Percentiles rank a stretch among this genome's conserved stretches.
Evolutionary conservation across 2,888 invertebrate species (phyloP).

Genomic region (Pollenia angustigena): DNA sequence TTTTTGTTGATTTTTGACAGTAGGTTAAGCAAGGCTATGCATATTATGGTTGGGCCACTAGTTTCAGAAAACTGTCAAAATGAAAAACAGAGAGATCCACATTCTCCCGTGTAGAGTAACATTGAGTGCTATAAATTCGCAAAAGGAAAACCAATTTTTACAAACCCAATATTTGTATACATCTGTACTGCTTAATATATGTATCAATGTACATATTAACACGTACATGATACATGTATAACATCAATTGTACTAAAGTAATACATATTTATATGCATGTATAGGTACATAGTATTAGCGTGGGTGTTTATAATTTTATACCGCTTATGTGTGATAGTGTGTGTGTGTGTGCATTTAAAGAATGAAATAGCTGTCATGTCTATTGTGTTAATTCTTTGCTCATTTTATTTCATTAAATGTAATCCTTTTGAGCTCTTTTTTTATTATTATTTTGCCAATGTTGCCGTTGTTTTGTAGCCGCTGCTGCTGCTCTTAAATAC

Average conservation of each 20-base stretch:
- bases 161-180: too few species aligned
- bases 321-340: not conserved
- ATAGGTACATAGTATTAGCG: not conserved
- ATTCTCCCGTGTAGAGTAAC: too few species aligned
- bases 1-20: too few species aligned
- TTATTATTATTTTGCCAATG: constrained; percentile 25
- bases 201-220: not conserved
- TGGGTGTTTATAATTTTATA: not conserved
- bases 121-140: too few species aligned
- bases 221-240: not conserved
- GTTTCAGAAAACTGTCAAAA: too few species aligned
- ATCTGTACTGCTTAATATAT: too few species aligned
- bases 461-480: not conserved
- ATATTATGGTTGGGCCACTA: too few species aligned
- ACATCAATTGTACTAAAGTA: not conserved
- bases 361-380: constrained; percentile 67
- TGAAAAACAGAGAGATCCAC: too few species aligned
- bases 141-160: too few species aligned
- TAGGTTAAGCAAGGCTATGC: too few species aligned
- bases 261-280: not conserved
- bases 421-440: constrained; percentile 65
- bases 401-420: constrained; percentile 74
- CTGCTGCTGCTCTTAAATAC: not conserved
- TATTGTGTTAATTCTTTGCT: constrained; percentile 74
- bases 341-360: not conserved